Conservation (phyloP, 2,888 invertebrate species). For the Rutpela maculata region DNA sequence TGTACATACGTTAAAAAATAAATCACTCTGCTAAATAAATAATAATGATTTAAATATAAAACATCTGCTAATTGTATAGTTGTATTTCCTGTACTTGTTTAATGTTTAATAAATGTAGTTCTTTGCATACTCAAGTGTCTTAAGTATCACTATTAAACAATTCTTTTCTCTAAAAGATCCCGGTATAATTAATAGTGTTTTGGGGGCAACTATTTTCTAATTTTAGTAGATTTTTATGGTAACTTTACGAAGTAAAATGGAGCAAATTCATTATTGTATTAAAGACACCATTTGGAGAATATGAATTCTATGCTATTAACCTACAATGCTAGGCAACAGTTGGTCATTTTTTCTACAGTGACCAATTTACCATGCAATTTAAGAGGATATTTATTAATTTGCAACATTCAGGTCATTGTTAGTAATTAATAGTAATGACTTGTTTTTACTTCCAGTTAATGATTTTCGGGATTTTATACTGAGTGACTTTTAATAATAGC, state of each 20-base stretch:
- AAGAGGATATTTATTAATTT: background rate
- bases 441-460: background rate
- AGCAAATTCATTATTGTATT: constrained; percentile 10
- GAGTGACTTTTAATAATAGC: no score
- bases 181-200: background rate
- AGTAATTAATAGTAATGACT: background rate
- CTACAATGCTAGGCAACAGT: constrained; percentile 19
- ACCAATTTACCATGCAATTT: constrained; percentile 10
- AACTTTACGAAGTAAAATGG: background rate
- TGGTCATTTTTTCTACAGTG: constrained; percentile 8
- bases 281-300: constrained; percentile 26
- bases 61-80: no score
- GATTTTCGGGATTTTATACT: background rate
- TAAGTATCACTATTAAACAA: background rate
- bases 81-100: background rate
- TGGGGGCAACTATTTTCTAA: background rate
- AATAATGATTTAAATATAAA: no score
- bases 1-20: no score
- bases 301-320: constrained; percentile 22
- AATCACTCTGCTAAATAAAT: no score
- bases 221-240: background rate
- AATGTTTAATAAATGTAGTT: background rate
- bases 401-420: background rate
- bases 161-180: background rate
- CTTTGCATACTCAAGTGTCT: background rate